These are phyloP conservation scores for Asteroscopus sphinx DNA, from an alignment of 2,888 invertebrate species.

Conservation along the genomic window DNA sequence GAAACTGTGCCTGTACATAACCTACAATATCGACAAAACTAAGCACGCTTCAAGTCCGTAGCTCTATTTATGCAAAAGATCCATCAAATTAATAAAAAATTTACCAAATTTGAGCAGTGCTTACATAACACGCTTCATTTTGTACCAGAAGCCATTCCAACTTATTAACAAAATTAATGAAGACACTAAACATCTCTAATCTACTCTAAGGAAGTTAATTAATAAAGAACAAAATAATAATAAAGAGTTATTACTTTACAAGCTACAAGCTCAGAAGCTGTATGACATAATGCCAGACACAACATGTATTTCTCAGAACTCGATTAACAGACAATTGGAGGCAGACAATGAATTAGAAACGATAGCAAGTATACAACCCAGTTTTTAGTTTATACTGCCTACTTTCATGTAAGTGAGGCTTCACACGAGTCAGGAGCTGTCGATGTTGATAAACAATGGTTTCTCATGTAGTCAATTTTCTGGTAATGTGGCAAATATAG, in stretches of 20 bases:
- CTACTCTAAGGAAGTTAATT: conserved; percentile 12
- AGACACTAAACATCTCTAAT: conserved; percentile 3
- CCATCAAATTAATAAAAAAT: too few relatives aligned
- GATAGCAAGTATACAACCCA: conserved; percentile 56
- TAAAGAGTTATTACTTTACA: conserved; percentile 18
- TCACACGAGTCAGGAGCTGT: conserved; percentile 15
- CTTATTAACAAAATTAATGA: neutral
- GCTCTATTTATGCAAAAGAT: too few relatives aligned
- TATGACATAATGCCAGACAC: conserved; percentile 48
- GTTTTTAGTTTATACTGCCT: conserved; percentile 51
- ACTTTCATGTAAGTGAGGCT: conserved; percentile 49
- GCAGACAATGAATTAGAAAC: conserved; percentile 60
- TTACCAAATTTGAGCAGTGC: conserved; percentile 1
- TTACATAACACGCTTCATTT: conserved; percentile 11
- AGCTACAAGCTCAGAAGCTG: too few relatives aligned
- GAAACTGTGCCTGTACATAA: too few relatives aligned
- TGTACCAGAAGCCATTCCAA: conserved; percentile 6
- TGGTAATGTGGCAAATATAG: neutral
- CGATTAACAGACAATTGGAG: conserved; percentile 52
- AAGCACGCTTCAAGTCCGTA: too few relatives aligned
- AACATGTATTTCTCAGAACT: conserved; percentile 44
- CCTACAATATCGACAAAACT: too few relatives aligned
- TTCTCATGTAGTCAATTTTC: conserved; percentile 4
- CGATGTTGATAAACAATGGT: conserved; percentile 25
- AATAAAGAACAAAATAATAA: conserved; percentile 11